Evolutionary conservation across 2,113 vertebrate genomes (phyloP), one percentile per base, ranked within the genome.

Genomic region (Colistium nudipinnis): DNA sequence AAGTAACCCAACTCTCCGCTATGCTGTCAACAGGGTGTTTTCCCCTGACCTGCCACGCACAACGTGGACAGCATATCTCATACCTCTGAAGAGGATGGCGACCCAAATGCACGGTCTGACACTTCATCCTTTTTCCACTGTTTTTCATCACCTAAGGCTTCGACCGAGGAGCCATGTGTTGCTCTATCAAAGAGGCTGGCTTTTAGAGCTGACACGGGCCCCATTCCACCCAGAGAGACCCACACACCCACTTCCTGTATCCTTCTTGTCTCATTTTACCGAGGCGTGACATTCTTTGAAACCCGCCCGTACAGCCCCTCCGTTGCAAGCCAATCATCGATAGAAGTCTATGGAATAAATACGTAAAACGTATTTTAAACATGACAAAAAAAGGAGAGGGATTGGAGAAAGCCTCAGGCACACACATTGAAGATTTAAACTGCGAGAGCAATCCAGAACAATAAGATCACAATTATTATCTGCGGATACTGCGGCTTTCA

Each of bases 241-340:
- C 0, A 5, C 56, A 62, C 60, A 73, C 68, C 52, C 66, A 63
- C 61, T 82, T 80, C 80, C 79, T 77, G 65, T 78, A 52, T 55
- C 55, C 53, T 54, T 63, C 76, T 74, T 82, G 76, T 81, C 65
- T 75, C 51, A 73, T 81, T 55, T 82, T 65, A 73, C 74, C 59
- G 70, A 84, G 65, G 74, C 52, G 11, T 60, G 69, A 74, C 83
- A 57, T 74, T 78, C 83, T 85, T 85, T 76, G 67, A 87, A 82
- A 80, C 74, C 47, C 36, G 25, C 63, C 72, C 78, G n/a, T 49
- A 62, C 43, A 36, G 43, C 22, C 19, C 25, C 68, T 62, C 45
- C 38, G 39, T 31, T n/a, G 7, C 17, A 63, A 78, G 62, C 49
- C 78, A 43, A 51, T 61, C 57, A 45, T 20, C 68, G 25, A 38